Evolutionary conservation across 2,888 invertebrate species (phyloP).

Genomic region (Lasioglossum marginatum): DNA sequence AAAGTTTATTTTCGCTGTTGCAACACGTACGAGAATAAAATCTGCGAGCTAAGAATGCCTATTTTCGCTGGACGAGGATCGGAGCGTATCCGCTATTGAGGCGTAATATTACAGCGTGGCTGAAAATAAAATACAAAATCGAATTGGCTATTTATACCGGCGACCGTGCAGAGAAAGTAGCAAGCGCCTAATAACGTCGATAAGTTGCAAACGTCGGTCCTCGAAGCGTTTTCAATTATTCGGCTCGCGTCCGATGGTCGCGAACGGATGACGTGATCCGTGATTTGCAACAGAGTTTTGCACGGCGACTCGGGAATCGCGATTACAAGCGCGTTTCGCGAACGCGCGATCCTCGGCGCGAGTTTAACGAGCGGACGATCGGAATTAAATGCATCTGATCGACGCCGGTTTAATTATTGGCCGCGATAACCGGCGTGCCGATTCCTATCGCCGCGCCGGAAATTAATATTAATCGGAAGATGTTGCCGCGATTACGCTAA

Average conservation of each 20-base stretch:
- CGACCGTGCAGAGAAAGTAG: not conserved
- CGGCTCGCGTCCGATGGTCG: not conserved
- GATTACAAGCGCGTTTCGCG: not conserved
- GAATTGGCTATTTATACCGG: not conserved
- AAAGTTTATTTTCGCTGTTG: not conserved
- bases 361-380: not conserved
- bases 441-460: slow-evolving; percentile 4
- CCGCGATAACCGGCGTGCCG: slow-evolving; percentile 5
- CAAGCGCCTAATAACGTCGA: not conserved
- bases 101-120: not conserved
- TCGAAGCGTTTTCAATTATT: not conserved
- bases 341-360: not conserved
- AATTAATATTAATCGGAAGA: slow-evolving; percentile 16
- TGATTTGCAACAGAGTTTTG: not conserved
- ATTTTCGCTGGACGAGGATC: not conserved
- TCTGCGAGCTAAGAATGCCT: not conserved
- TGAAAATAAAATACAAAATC: not conserved
- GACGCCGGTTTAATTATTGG: slow-evolving; percentile 6
- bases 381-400: slow-evolving; percentile 10
- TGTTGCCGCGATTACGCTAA: slow-evolving; percentile 19
- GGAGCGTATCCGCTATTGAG: not conserved
- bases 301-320: not conserved
- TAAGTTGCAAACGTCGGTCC: not conserved
- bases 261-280: not conserved
- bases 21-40: not conserved